These are phyloP conservation scores for Tenodera sinensis DNA, from an alignment of 2,888 invertebrate genomes.

Conservation along the genomic window DNA sequence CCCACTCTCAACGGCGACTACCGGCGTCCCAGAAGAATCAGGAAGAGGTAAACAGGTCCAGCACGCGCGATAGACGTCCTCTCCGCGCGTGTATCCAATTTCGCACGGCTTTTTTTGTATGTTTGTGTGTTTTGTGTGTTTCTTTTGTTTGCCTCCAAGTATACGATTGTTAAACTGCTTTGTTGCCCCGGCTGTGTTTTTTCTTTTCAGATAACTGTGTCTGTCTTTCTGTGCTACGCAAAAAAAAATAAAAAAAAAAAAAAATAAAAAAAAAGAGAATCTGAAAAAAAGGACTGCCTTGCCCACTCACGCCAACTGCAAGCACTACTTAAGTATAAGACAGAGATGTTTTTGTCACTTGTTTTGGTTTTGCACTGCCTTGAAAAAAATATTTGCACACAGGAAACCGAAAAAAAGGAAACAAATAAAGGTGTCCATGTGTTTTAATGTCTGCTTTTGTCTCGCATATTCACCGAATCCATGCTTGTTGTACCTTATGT, in stretches of 20 bases:
- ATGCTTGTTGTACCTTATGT: background rate
- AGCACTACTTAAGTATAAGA: too few species aligned
- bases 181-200: background rate
- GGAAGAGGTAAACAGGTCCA: constrained; percentile 26
- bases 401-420: background rate
- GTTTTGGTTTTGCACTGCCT: background rate
- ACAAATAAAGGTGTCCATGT: background rate
- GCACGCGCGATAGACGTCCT: background rate
- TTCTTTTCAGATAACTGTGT: constrained; percentile 2
- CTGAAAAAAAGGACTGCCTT: background rate
- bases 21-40: constrained; percentile 26
- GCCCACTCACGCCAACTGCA: background rate
- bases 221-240: background rate
- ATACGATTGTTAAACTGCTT: background rate
- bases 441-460: background rate
- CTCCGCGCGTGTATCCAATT: background rate
- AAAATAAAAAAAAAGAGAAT: too few species aligned
- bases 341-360: background rate
- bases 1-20: constrained; percentile 29
- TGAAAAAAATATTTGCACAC: background rate
- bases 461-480: background rate
- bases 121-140: background rate
- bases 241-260: background rate
- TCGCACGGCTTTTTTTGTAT: background rate
- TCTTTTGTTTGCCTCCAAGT: background rate